phyloP scores from a whole-genome alignment of 2,888 invertebrate species.

The Autographa pulchrina region DNA sequence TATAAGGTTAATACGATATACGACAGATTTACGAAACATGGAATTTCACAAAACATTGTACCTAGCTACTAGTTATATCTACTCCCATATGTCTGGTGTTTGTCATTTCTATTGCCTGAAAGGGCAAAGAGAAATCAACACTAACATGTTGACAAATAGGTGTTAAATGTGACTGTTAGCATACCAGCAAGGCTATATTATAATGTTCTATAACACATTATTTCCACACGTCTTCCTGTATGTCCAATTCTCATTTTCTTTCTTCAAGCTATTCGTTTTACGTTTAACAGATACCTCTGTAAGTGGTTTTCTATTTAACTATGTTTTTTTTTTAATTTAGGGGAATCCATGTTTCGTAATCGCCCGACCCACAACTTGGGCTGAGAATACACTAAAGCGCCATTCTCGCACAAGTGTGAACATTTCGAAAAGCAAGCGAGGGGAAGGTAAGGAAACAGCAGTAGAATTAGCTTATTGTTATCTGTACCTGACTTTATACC shows the following conservation, averaged over 20 bases:
- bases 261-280: too few species aligned
- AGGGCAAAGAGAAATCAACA: neutral
- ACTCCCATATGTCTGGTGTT: too few species aligned
- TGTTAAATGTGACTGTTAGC: neutral
- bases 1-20: constrained; percentile 57
- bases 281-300: too few species aligned
- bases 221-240: too few species aligned
- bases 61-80: too few species aligned
- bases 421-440: constrained; percentile 51
- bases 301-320: too few species aligned
- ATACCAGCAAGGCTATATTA: neutral
- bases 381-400: constrained; percentile 43
- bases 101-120: neutral
- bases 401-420: constrained; percentile 47
- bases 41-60: constrained; percentile 22
- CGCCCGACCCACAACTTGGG: constrained; percentile 34
- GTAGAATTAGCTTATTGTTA: constrained; percentile 61
- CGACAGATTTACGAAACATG: constrained; percentile 59
- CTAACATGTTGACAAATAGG: neutral
- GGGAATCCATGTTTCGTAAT: constrained; percentile 39
- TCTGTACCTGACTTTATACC: neutral
- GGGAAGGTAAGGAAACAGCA: constrained; percentile 60
- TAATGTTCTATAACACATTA: neutral
- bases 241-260: too few species aligned
- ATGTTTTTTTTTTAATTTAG: neutral